Conservation (phyloP, 2,888 invertebrate genomes). For the Keiferia lycopersicella region DNA sequence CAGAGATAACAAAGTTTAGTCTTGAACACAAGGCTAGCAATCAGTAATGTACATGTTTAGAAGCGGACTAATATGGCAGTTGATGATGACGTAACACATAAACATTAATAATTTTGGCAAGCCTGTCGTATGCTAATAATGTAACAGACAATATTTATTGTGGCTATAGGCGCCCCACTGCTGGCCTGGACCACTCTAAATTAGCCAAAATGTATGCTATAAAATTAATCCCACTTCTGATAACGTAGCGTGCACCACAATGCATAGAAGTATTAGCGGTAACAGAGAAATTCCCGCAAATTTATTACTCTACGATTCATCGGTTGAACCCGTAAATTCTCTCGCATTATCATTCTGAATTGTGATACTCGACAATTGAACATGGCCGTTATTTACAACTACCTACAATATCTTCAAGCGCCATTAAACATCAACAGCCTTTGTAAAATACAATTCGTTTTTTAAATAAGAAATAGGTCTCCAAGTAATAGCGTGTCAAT, state of each 20-base stretch:
- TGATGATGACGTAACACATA: background rate
- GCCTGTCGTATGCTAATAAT: background rate
- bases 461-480: conserved; percentile 13
- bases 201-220: background rate
- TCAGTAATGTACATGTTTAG: too few species aligned
- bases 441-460: background rate
- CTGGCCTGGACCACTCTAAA: background rate
- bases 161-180: background rate
- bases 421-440: conserved; percentile 4
- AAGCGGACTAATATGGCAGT: too few species aligned
- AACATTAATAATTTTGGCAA: too few species aligned
- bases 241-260: background rate
- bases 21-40: too few species aligned
- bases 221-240: conserved; percentile 15
- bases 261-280: conserved; percentile 7
- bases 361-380: conserved; percentile 11
- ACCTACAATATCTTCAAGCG: conserved; percentile 1
- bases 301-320: conserved; percentile 55
- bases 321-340: conserved; percentile 51
- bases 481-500: conserved; percentile 16
- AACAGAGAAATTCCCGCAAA: conserved; percentile 57
- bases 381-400: conserved; percentile 6
- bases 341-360: conserved; percentile 22
- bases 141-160: background rate
- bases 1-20: conserved; percentile 70